Evolutionary conservation across 2,888 invertebrate genomes (phyloP).

Genomic region (Lamellibrachia columna): DNA sequence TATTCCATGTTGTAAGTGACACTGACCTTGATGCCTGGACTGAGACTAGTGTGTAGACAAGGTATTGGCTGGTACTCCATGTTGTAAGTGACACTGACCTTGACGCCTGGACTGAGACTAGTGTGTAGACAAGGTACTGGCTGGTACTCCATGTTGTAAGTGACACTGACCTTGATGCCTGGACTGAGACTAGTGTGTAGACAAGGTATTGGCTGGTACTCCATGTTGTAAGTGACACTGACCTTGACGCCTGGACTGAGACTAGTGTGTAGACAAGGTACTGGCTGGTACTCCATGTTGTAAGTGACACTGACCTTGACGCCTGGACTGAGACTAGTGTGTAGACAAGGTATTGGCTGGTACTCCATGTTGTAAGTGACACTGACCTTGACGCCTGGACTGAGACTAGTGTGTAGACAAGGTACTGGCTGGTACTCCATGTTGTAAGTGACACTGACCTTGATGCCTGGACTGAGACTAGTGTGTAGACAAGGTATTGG

Average conservation of each 20-base stretch:
- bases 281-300: slow-evolving; percentile 75
- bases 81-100: slow-evolving; percentile 53
- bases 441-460: neutral
- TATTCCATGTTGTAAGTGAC: slow-evolving; percentile 72
- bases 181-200: neutral
- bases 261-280: slow-evolving; percentile 56
- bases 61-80: neutral
- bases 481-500: neutral
- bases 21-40: neutral
- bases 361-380: slow-evolving; percentile 5
- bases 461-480: neutral
- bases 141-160: slow-evolving; percentile 73
- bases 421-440: slow-evolving; percentile 75
- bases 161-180: neutral
- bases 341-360: slow-evolving; percentile 6
- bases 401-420: slow-evolving; percentile 54
- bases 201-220: neutral
- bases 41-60: neutral
- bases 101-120: slow-evolving; percentile 64
- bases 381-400: slow-evolving; percentile 66
- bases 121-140: slow-evolving; percentile 64
- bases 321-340: neutral
- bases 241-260: slow-evolving; percentile 67
- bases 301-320: neutral
- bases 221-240: slow-evolving; percentile 19